A percentile compares a stretch with the other conserved stretches of the same genome.
phyloP scores from a whole-genome alignment of 2,888 invertebrate genomes.

The Fragum sueziense region DNA sequence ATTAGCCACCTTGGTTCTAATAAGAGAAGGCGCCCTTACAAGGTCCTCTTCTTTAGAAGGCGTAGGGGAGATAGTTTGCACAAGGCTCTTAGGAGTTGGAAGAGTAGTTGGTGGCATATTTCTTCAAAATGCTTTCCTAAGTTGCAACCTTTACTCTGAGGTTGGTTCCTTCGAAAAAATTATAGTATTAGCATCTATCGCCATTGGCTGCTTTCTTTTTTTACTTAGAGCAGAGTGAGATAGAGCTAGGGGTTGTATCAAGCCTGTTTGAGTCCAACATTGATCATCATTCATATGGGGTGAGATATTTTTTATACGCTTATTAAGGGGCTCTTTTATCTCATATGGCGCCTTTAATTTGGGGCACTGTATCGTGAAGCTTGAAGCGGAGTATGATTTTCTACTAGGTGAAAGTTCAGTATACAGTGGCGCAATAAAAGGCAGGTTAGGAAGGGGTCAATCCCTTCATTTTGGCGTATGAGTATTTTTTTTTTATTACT shows the following conservation, averaged over 20 bases:
- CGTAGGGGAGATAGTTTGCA: background rate
- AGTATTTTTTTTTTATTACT: slow-evolving; percentile 1
- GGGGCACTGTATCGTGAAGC: background rate
- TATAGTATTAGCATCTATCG: background rate
- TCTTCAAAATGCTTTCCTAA: background rate
- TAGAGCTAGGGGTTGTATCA: too few species aligned
- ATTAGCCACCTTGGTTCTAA: background rate
- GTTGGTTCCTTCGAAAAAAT: background rate
- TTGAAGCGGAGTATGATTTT: background rate
- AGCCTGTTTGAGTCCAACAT: too few species aligned
- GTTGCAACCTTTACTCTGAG: background rate
- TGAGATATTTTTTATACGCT: background rate
- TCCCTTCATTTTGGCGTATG: background rate
- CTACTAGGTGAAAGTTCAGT: background rate
- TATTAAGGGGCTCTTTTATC: background rate
- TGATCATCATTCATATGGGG: too few species aligned
- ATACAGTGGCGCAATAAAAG: background rate
- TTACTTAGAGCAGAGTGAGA: background rate
- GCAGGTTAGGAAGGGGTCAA: background rate
- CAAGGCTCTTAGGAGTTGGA: background rate
- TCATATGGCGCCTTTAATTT: background rate
- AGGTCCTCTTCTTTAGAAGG: background rate
- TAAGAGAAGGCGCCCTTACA: background rate
- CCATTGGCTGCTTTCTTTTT: too few species aligned
- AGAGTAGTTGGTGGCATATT: background rate